Evolutionary conservation across 2,113 vertebrate species (phyloP).

Genomic region (Cavia porcellus): DNA sequence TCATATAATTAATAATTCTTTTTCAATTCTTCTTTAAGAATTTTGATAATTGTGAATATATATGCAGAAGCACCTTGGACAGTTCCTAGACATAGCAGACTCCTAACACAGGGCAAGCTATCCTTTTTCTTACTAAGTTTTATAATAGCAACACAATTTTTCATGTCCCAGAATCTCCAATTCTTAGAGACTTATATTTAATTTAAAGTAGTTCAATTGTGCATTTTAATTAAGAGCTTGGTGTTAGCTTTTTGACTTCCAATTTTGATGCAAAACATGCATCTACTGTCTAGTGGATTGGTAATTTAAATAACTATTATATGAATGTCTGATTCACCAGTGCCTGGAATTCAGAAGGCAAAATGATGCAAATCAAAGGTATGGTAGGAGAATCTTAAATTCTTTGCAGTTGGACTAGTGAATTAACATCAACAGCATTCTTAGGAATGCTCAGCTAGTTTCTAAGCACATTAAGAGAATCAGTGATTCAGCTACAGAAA

Average conservation of each 20-base stretch:
- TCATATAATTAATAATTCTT: background rate
- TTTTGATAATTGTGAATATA: background rate
- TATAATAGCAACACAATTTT: background rate
- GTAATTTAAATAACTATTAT: background rate
- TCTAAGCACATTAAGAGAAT: background rate
- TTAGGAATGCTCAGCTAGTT: background rate
- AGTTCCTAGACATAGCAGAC: background rate
- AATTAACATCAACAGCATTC: background rate
- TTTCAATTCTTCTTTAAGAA: no score
- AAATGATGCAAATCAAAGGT: background rate
- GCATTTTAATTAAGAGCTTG: background rate
- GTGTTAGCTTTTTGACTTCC: background rate
- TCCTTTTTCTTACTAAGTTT: constrained; percentile 3
- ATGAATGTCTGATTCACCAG: background rate
- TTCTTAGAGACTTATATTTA: background rate
- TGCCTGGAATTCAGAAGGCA: background rate
- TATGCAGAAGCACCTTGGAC: background rate
- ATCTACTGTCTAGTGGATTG: background rate
- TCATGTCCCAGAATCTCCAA: background rate
- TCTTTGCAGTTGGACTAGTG: background rate
- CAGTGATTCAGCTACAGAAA: background rate
- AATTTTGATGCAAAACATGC: background rate
- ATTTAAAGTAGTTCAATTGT: background rate
- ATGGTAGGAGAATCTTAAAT: background rate
- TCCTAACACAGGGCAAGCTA: background rate